Conservation (phyloP, 2,888 invertebrate genomes). For the Polydrusus pterygomalis region DNA sequence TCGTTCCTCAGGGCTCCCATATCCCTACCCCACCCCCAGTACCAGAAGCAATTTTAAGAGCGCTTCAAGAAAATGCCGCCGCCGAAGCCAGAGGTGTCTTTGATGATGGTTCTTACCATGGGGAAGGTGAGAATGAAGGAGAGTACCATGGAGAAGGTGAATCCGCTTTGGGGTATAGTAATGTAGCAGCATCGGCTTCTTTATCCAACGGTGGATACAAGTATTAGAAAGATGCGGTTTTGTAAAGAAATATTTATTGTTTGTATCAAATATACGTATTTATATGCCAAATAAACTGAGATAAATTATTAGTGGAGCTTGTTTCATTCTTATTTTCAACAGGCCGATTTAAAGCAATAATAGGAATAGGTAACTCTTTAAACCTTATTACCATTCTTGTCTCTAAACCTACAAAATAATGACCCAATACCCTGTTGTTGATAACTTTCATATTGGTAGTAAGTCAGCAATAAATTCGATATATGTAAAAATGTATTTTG, state of each 20-base stretch:
- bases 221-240: conserved; percentile 16
- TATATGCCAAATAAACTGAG: not conserved
- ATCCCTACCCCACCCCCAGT: conserved; percentile 76
- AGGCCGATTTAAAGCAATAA: no score
- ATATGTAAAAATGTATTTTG: no score
- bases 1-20: conserved; percentile 74
- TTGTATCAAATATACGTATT: conserved; percentile 1
- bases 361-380: no score
- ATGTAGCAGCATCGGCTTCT: not conserved
- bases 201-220: conserved; percentile 28
- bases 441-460: no score
- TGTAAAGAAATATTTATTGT: not conserved
- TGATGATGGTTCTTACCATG: conserved; percentile 49
- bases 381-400: no score
- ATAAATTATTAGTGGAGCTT: no score
- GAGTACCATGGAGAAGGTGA: conserved; percentile 37
- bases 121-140: conserved; percentile 47
- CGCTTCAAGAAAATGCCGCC: conserved; percentile 59
- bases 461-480: no score
- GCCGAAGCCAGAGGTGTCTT: conserved; percentile 59
- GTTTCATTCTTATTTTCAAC: no score
- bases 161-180: not conserved
- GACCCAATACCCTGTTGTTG: no score
- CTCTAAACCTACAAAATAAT: no score
- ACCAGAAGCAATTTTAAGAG: conserved; percentile 74